These are phyloP conservation scores for Mongoloraphidia duomilia DNA, from an alignment of 2,888 invertebrate species.

Conservation along the genomic window DNA sequence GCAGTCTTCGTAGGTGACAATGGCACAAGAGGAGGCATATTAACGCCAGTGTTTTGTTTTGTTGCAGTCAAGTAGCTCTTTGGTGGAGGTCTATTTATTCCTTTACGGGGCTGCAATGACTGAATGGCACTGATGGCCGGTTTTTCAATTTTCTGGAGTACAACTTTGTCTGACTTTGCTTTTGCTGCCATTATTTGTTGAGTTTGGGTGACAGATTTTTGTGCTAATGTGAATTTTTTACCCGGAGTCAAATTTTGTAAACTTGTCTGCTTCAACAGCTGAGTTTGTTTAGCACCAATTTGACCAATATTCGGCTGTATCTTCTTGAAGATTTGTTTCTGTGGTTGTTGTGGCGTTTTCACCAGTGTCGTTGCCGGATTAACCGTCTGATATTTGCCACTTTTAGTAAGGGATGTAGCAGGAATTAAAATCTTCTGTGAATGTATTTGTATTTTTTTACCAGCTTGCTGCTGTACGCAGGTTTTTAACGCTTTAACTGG, in stretches of 20 bases:
- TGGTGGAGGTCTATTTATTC: background rate
- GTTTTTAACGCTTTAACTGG: constrained; percentile 27
- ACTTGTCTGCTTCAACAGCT: too few species aligned
- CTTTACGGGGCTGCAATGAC: too few species aligned
- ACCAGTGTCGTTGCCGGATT: constrained; percentile 19
- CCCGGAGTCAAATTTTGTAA: too few species aligned
- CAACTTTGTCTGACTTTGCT: too few species aligned
- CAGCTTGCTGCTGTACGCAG: constrained; percentile 19
- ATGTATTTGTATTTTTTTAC: constrained; percentile 13
- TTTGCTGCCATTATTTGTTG: too few species aligned
- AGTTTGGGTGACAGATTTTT: too few species aligned
- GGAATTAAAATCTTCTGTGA: constrained; percentile 11
- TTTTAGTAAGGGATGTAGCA: constrained; percentile 3
- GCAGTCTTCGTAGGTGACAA: background rate
- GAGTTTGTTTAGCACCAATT: too few species aligned
- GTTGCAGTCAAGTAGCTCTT: background rate
- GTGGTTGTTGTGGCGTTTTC: constrained; percentile 16
- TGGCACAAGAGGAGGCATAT: constrained; percentile 3
- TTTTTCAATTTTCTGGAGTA: too few species aligned
- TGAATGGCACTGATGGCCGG: too few species aligned
- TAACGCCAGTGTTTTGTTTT: background rate
- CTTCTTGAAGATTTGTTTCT: too few species aligned
- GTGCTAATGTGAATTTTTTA: too few species aligned
- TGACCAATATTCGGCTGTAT: too few species aligned
- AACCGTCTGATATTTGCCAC: constrained; percentile 23